Evolutionary conservation across 1,140 invertebrate species (phyloP), one percentile per base, ranked within the genome.

Genomic region (Sinonovacula constricta): DNA sequence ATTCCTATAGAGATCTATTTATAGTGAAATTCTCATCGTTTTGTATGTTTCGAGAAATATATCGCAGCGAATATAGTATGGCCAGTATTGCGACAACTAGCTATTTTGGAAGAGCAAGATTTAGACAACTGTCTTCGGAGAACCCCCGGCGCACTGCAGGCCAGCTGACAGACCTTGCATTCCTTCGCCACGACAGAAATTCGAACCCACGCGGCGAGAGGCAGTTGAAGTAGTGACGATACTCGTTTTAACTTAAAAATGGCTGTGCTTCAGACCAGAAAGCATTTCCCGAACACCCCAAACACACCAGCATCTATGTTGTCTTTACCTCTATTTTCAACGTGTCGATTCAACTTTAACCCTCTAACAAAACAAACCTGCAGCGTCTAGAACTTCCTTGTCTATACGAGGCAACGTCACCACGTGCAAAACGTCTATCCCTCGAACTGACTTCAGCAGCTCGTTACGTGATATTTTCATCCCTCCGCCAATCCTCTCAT

Each of bases 401-500:
- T 97, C 95, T 86, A 98, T 96, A 89, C 94, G 95, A 85, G 97
- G 96, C 1, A 94, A 94, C 0, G 97, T 89, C 28, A 95, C 91
- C 88, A 97, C 97, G 85, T 94, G 96, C 0, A 98, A 88, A 0
- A 92, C 97, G 88, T 96, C 92, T 26, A 94, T 94, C 63, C 95
- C 95, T 66, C 89, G 82, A 12, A 97, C 92, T 81, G 93, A 93
- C 85, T 94, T 92, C 4, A 97, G 69, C 18, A 98, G 90, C 78
- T 94, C 93, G 34, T 93, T 89, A 60, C 94, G 92, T 94, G 68
- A 53, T 26, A 39, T 67, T n/a, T n/a, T 49, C 54, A 53, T 56
- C 24, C 18, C 39, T 15, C 82, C 79, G 59, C 57, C 54, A 56
- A 51, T 24, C 28, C 30, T 62, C n/a, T 72, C 69, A 30, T 72